A percentile compares a stretch with the other conserved stretches of the same genome.
phyloP scores from a whole-genome alignment of 2,888 invertebrate genomes.

The Leptopilina syphax region DNA sequence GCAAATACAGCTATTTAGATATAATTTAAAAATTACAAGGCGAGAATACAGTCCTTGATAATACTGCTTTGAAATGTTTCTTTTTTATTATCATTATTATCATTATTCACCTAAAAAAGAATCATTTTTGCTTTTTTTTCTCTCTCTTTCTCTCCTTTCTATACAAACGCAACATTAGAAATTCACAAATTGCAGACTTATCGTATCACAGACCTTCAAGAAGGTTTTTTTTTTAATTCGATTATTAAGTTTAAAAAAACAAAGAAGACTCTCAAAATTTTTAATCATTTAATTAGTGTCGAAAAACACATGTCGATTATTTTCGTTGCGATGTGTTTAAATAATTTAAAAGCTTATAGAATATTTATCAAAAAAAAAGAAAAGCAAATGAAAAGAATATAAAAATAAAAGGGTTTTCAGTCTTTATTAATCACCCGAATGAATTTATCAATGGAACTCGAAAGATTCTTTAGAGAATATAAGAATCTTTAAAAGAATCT shows the following conservation, averaged over 20 bases:
- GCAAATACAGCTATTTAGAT: neutral
- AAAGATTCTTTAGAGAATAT: neutral
- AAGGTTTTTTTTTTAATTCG: constrained; percentile 37
- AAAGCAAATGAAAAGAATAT: no score
- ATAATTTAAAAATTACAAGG: constrained; percentile 37
- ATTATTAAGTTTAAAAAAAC: neutral
- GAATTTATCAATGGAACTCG: neutral
- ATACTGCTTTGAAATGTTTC: constrained; percentile 53
- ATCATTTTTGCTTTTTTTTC: constrained; percentile 18
- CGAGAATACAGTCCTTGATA: constrained; percentile 46
- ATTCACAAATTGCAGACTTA: constrained; percentile 37
- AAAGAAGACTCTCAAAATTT: constrained; percentile 12
- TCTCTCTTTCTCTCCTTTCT: constrained; percentile 3
- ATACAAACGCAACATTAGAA: constrained; percentile 36
- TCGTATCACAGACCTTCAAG: constrained; percentile 34
- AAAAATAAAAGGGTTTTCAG: constrained; percentile 13
- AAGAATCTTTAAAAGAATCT: constrained; percentile 19
- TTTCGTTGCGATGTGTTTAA: constrained; percentile 6
- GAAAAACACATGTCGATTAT: neutral
- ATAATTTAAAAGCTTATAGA: constrained; percentile 10
- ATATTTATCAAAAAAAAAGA: constrained; percentile 11
- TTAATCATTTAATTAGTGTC: neutral
- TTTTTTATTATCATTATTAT: no score
- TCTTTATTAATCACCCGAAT: constrained; percentile 37
- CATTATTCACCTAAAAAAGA: constrained; percentile 12